Base-by-base conservation (phyloP, 2,888 invertebrate species). In the Alcis repandata region DNA sequence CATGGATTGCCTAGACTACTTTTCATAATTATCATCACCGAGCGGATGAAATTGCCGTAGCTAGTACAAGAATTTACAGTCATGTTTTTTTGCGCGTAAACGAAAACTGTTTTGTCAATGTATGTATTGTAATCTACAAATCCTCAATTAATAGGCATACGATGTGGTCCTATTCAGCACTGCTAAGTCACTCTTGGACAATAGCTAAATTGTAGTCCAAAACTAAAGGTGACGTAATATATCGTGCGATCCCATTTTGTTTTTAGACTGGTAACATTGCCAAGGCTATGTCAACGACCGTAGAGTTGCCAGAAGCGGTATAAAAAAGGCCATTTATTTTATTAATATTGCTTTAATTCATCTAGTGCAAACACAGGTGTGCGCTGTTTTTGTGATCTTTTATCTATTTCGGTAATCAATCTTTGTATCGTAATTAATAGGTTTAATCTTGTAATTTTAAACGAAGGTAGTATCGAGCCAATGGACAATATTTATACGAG, bases 211-310 rank as follows among this genome's bases (percentile, higher is more conserved):
- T 52, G 49, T 48, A n/a, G 15, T 61, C 57, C 57, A 46, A 65
- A 66, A 63, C 53, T 57, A 48, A 61, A 59, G 63, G 57, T 73
- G 73, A 70, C 73, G 73, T 66, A 67, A 73, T 27, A 56, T 53
- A 70, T 71, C 73, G 69, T 87, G 86, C 82, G 78, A 83, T 79
- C 81, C 75, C 77, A 77, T 76, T 79, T 78, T 77, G 74, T 76
- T 85, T 45, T 45, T 46, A 75, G 71, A 70, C 74, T 79, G 74
- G 79, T 79, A 87, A 85, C 83, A 84, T 77, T 71, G 73, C 75
- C 84, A 85, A 85, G 85, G 84, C 79, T 76, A 82, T 77, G 86
- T 86, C 89, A 86, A 82, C 75, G 86, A 89, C 87, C 88, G 77
- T 63, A 69, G 73, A 78, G 75, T 80, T 79, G 78, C 78, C 77